Conservation (phyloP, 2,113 vertebrate genomes). For the Muntiacus reevesi region DNA sequence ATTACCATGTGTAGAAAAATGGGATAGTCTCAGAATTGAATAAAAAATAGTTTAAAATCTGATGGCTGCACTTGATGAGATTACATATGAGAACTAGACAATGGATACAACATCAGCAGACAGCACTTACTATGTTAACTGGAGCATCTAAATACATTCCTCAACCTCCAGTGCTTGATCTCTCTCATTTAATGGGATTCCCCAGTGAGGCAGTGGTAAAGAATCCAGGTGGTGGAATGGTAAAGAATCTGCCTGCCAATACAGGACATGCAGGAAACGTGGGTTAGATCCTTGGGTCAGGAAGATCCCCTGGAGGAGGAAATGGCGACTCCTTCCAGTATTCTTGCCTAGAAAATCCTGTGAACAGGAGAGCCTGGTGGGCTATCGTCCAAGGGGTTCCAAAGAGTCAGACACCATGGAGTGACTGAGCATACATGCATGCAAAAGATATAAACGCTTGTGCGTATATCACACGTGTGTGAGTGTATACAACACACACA, state of each 20-base stretch:
- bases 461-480: rapidly evolving
- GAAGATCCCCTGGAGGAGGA: neutral
- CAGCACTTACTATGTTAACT: neutral
- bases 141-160: neutral
- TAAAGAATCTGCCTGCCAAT: neutral
- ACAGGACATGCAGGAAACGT: neutral
- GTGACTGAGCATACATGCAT: neutral
- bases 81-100: neutral
- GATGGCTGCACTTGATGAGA: neutral
- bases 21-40: neutral
- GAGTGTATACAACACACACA: neutral
- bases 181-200: neutral
- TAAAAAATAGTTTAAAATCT: neutral
- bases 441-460: neutral
- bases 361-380: neutral
- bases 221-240: neutral
- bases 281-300: neutral
- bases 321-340: neutral
- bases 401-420: neutral
- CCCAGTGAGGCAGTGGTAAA: neutral
- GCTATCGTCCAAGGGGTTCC: neutral
- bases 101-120: neutral
- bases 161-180: neutral
- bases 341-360: neutral
- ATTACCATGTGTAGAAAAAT: neutral